phyloP scores from a whole-genome alignment of 1,140 invertebrate species.

The Macrobrachium rosenbergii region DNA sequence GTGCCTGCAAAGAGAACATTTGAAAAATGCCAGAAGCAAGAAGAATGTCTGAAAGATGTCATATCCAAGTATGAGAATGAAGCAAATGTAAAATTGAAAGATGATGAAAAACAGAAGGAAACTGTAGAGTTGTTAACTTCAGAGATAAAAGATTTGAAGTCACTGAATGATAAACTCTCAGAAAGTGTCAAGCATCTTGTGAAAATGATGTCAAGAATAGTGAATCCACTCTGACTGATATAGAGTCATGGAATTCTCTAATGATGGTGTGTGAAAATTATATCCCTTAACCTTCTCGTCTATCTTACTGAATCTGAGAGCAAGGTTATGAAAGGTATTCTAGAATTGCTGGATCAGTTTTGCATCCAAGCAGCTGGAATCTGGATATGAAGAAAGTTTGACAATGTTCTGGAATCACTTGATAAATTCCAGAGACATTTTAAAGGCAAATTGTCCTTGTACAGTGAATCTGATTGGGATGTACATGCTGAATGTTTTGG shows the following conservation, averaged over 20 bases:
- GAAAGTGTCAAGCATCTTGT: slow-evolving; percentile 67
- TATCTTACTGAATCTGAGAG: not conserved
- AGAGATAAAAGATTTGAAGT: slow-evolving; percentile 64
- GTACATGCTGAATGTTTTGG: slow-evolving; percentile 1
- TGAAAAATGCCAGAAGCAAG: slow-evolving; percentile 34
- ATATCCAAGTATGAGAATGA: not conserved
- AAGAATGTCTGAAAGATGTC: slow-evolving; percentile 23
- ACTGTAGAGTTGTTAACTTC: slow-evolving; percentile 52
- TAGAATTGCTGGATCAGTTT: slow-evolving; percentile 6
- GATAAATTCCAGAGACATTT: slow-evolving; percentile 7
- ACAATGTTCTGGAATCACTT: slow-evolving; percentile 1
- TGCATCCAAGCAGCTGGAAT: not conserved
- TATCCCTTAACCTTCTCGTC: slow-evolving; percentile 29
- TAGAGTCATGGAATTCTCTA: slow-evolving; percentile 23
- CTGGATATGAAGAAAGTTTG: not conserved
- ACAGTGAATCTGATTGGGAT: not conserved
- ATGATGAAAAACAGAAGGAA: slow-evolving; percentile 9
- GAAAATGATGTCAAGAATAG: slow-evolving; percentile 2
- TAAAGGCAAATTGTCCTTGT: not conserved
- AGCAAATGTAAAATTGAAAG: not conserved
- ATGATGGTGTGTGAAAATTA: not conserved
- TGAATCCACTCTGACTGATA: slow-evolving; percentile 4
- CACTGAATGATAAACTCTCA: slow-evolving; percentile 33
- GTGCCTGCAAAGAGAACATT: slow-evolving; percentile 34
- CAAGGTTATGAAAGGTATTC: slow-evolving; percentile 3